Conservation (phyloP, 2,888 invertebrate genomes). For the Lasioglossum figueresi region DNA sequence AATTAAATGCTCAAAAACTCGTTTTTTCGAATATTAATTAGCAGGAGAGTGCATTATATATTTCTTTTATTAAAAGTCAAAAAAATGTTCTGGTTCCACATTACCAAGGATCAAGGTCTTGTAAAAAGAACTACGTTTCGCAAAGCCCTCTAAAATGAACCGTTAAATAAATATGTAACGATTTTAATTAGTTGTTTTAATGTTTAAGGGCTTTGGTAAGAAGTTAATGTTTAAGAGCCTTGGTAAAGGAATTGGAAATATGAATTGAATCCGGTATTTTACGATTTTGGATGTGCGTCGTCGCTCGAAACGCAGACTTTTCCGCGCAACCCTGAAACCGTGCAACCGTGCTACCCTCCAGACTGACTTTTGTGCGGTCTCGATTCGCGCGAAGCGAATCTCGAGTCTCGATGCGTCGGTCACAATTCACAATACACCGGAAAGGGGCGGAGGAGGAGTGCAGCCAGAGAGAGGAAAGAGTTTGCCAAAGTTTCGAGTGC, state of each 20-base stretch:
- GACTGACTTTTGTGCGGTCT: conserved; percentile 18
- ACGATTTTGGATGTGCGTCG: not conserved
- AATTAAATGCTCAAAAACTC: too few species aligned
- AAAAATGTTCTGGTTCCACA: too few species aligned
- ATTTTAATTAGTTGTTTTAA: too few species aligned
- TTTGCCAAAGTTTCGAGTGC: conserved; percentile 35
- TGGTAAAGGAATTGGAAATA: not conserved
- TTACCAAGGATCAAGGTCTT: too few species aligned
- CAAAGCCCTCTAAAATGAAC: too few species aligned
- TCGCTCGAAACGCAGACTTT: conserved; percentile 36
- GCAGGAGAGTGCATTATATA: too few species aligned
- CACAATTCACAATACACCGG: not conserved
- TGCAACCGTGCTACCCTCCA: conserved; percentile 4
- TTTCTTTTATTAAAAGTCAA: too few species aligned
- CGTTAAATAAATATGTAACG: too few species aligned
- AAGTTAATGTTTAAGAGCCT: too few species aligned
- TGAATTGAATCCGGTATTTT: not conserved
- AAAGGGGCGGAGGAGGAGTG: not conserved
- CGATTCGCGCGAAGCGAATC: conserved; percentile 24
- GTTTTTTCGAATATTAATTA: too few species aligned
- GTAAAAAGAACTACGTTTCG: too few species aligned
- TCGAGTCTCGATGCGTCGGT: conserved; percentile 10
- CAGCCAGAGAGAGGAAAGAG: conserved; percentile 17
- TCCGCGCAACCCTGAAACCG: not conserved
- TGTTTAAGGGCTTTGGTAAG: too few species aligned